Conservation (phyloP, 2,113 vertebrate genomes). For the Brachypodius melanocephalos region DNA sequence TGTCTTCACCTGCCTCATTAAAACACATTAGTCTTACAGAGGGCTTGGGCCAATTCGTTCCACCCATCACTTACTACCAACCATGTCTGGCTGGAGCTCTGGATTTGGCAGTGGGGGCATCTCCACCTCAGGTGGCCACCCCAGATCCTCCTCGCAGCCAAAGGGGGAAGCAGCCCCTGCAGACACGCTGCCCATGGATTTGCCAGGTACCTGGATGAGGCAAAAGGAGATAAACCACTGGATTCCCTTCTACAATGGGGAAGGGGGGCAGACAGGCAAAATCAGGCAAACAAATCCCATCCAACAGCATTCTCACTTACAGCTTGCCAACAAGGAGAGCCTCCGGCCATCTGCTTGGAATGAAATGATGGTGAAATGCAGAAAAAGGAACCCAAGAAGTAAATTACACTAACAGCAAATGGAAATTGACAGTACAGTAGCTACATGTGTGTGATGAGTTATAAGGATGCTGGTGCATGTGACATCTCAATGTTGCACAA, state of each 20-base stretch:
- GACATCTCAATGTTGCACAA: background rate
- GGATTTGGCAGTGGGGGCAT: background rate
- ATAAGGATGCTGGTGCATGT: background rate
- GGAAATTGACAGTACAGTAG: background rate
- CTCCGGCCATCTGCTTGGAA: background rate
- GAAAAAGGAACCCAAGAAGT: background rate
- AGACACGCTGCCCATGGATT: background rate
- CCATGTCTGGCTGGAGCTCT: background rate
- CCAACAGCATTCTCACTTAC: background rate
- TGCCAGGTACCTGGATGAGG: rapidly evolving
- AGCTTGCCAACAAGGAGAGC: background rate
- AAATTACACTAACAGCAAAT: background rate
- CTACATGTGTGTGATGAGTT: background rate
- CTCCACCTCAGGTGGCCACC: background rate
- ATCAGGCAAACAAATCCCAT: background rate
- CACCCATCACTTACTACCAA: background rate
- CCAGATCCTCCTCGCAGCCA: background rate
- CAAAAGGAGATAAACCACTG: background rate
- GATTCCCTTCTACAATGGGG: background rate
- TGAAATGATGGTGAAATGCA: background rate
- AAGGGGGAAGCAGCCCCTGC: background rate
- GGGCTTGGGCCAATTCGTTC: background rate
- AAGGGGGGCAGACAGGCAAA: background rate
- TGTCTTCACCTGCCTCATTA: background rate
- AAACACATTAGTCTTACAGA: background rate